Percentiles rank a stretch among this genome's conserved stretches.
Evolutionary conservation across 37 sponge, comb jelly and placozoan species (phyloP).

Genomic region (Beroe ovata): DNA sequence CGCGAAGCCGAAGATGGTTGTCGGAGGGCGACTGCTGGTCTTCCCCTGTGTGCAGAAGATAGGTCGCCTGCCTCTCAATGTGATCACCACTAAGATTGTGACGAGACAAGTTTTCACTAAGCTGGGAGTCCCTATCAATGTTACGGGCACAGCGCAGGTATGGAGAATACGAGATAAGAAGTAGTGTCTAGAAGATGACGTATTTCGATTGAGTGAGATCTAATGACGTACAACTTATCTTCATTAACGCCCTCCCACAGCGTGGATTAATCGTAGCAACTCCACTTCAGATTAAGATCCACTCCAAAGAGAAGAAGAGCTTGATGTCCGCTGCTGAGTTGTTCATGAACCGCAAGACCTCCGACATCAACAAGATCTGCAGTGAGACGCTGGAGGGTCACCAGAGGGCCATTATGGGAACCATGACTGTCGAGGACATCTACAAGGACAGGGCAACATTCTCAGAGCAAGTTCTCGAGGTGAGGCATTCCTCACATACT

Average conservation of each 20-base stretch:
- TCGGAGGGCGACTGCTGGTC: constrained; percentile 64
- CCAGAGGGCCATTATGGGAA: constrained; percentile 73
- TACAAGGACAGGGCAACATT: constrained; percentile 67
- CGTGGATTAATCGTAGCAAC: too few relatives aligned
- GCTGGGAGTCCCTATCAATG: constrained; percentile 72
- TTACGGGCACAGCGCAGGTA: constrained; percentile 71
- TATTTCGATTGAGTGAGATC: too few relatives aligned
- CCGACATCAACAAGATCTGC: constrained; percentile 40
- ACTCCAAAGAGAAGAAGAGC: constrained; percentile 67
- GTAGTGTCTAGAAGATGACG: too few relatives aligned
- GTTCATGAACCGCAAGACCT: constrained; percentile 39
- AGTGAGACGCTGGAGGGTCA: constrained; percentile 68
- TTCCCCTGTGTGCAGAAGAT: constrained; percentile 66
- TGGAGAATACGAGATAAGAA: too few relatives aligned
- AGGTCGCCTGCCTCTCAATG: constrained; percentile 66
- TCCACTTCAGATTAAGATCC: constrained; percentile 65
- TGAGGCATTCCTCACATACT: too few relatives aligned
- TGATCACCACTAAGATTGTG: constrained; percentile 58
- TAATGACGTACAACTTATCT: too few relatives aligned
- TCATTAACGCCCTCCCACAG: too few relatives aligned
- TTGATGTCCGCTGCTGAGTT: constrained; percentile 65
- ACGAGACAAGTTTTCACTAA: constrained; percentile 68
- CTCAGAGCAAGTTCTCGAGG: constrained; percentile 68
- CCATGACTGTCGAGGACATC: constrained; percentile 72
- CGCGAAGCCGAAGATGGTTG: constrained; percentile 64